Percentiles rank a stretch among this genome's conserved stretches.
These are phyloP conservation scores for Phyllotreta cruciferae DNA, from an alignment of 2,888 invertebrate genomes.

Conservation along the genomic window DNA sequence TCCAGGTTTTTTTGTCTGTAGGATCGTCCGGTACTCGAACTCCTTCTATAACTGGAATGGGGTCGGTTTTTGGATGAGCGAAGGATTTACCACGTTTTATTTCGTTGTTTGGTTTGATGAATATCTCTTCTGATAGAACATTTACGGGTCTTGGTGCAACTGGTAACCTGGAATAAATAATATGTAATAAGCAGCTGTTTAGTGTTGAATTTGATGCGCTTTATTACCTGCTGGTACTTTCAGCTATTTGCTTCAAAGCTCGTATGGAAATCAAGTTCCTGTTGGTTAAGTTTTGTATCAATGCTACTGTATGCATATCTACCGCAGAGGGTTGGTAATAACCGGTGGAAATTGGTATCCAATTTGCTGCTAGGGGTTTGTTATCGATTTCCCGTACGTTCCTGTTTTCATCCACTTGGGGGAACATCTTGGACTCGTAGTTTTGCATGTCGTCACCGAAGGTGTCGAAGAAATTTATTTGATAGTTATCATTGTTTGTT, in stretches of 20 bases:
- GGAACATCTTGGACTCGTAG: constrained; percentile 15
- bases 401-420: constrained; percentile 13
- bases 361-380: constrained; percentile 54
- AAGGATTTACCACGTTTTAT: constrained; percentile 70
- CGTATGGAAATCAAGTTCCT: constrained; percentile 38
- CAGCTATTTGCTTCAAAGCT: constrained; percentile 52
- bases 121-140: constrained; percentile 71
- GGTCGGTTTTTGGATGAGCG: constrained; percentile 71
- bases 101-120: constrained; percentile 61
- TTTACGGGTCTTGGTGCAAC: constrained; percentile 73
- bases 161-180: constrained; percentile 52
- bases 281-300: constrained; percentile 52
- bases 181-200: neutral
- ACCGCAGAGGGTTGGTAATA: constrained; percentile 54
- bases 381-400: constrained; percentile 41
- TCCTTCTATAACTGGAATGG: constrained; percentile 82
- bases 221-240: constrained; percentile 55
- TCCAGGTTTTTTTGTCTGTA: constrained; percentile 77
- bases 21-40: constrained; percentile 84
- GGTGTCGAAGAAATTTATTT: constrained; percentile 18
- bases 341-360: constrained; percentile 57
- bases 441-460: constrained; percentile 25
- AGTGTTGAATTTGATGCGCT: neutral
- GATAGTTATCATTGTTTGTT: constrained; percentile 11
- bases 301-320: constrained; percentile 51